Percentiles rank a stretch among this genome's conserved stretches.
Evolutionary conservation across 1,140 invertebrate species (phyloP).

Genomic region (Megalonaias nervosa): DNA sequence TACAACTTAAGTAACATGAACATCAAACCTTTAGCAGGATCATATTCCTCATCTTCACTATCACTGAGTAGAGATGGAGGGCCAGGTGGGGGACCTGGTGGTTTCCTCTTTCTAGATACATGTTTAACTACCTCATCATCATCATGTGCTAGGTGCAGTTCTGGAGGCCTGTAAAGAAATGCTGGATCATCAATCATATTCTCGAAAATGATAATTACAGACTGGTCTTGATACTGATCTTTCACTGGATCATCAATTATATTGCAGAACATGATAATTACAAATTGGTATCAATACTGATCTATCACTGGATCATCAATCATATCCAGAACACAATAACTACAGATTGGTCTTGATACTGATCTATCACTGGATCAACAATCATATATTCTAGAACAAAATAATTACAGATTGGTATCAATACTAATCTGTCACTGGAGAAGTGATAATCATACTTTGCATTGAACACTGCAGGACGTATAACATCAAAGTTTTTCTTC

Average conservation of each 20-base stretch:
- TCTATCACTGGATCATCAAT: too few relatives aligned
- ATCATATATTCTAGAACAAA: slow-evolving; percentile 3
- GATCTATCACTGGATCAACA: background rate
- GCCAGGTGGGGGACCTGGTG: slow-evolving; percentile 87
- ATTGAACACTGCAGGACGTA: too few relatives aligned
- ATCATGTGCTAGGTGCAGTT: slow-evolving; percentile 7
- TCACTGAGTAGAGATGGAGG: slow-evolving; percentile 74
- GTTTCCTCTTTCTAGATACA: slow-evolving; percentile 72
- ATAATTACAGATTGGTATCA: background rate
- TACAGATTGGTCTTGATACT: too few relatives aligned
- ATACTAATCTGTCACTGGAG: too few relatives aligned
- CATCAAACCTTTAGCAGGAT: slow-evolving; percentile 59
- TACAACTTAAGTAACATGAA: background rate
- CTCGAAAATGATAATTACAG: slow-evolving; percentile 1
- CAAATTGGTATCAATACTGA: too few relatives aligned
- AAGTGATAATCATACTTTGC: too few relatives aligned
- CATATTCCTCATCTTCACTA: slow-evolving; percentile 67
- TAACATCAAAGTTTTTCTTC: too few relatives aligned
- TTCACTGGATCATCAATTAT: too few relatives aligned
- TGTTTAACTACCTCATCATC: slow-evolving; percentile 15
- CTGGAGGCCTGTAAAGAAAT: background rate
- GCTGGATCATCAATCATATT: background rate
- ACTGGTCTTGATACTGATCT: too few relatives aligned
- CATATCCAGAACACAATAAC: too few relatives aligned
- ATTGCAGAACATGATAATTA: too few relatives aligned